Evolutionary conservation across 30 jellyfish, hydroid and myxozoan species (phyloP), one percentile per base, ranked within the genome.

Genomic region (Euphysa ruthae): DNA sequence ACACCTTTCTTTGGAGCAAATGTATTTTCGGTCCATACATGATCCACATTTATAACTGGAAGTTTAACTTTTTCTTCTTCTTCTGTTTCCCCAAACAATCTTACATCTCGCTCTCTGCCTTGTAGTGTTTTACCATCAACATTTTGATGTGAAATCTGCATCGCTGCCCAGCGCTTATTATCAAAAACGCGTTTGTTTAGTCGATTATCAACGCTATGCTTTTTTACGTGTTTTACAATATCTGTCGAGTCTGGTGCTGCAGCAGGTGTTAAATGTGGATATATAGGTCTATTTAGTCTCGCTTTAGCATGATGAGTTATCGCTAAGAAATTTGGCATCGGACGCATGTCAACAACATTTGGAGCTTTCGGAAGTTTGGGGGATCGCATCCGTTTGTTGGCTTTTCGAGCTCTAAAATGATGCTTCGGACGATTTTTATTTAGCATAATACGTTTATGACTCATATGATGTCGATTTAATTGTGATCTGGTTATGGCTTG

Each of bases 1-100:
- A 25, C 20, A 1, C 70, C 77, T 30, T 30, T 43, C 24, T 32
- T 63, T 32, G 77, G 63, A n/a, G 32, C 18, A 34, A 63, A 63
- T 18, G 18, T 34, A 24, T 1, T 34, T 25, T 63, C 77, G n/a
- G 77, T 63, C 77, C 77, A 63, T n/a, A 44, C n/a, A n/a, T n/a
- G n/a, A n/a, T n/a, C n/a, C 23, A 29, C 60, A 10, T 46, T 46
- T n/a, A 29, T 2, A 25, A 46, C 18, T n/a, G 60, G 60, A n/a
- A 46, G 23, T 29, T 46, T 10, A 2, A 29, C 3, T 5, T 46
- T n/a, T 8, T 46, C 60, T n/a, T n/a, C 8, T 46, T 46, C 10
- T 46, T 46, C 8, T 3, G 7, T 46, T 46, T 46, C 3, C 18
- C 23, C 8, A 8, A 46, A 46, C 18, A 5, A n/a, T 8, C 23